Evolutionary conservation across 2,113 vertebrate species (phyloP).

Genomic region (Sakesphorus luctuosus): DNA sequence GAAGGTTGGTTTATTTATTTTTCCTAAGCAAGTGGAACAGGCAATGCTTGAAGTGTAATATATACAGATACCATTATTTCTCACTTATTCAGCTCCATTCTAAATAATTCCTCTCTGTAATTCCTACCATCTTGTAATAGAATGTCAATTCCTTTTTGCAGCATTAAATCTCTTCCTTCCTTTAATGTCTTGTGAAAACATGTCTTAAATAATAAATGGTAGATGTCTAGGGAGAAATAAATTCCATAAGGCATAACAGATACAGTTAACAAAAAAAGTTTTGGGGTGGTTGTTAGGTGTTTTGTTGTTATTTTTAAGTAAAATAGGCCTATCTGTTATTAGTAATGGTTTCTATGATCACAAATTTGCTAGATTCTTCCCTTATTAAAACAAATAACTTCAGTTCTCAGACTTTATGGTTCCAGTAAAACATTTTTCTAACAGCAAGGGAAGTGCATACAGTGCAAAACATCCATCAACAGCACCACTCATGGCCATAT

Average conservation of each 20-base stretch:
- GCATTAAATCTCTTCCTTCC: background rate
- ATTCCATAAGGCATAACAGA: background rate
- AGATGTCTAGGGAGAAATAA: background rate
- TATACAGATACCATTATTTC: background rate
- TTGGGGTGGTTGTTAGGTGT: background rate
- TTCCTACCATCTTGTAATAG: background rate
- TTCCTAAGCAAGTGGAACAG: background rate
- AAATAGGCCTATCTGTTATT: slow-evolving; percentile 1
- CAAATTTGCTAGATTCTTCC: background rate
- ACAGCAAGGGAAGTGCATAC: background rate
- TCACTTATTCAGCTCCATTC: background rate
- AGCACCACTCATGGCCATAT: background rate
- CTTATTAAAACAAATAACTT: slow-evolving; percentile 31
- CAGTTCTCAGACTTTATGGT: background rate
- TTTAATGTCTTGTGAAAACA: slow-evolving; percentile 8
- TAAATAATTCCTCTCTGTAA: background rate
- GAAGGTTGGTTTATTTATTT: background rate
- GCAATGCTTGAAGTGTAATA: background rate
- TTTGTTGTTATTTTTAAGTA: background rate
- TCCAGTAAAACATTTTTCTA: slow-evolving; percentile 3
- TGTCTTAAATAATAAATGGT: slow-evolving; percentile 30
- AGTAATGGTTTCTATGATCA: background rate
- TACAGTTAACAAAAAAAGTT: slow-evolving; percentile 10
- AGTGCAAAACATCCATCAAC: background rate
- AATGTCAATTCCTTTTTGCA: background rate